Base-by-base conservation (phyloP, 2,113 vertebrate species). In the Cyanistes caeruleus region DNA sequence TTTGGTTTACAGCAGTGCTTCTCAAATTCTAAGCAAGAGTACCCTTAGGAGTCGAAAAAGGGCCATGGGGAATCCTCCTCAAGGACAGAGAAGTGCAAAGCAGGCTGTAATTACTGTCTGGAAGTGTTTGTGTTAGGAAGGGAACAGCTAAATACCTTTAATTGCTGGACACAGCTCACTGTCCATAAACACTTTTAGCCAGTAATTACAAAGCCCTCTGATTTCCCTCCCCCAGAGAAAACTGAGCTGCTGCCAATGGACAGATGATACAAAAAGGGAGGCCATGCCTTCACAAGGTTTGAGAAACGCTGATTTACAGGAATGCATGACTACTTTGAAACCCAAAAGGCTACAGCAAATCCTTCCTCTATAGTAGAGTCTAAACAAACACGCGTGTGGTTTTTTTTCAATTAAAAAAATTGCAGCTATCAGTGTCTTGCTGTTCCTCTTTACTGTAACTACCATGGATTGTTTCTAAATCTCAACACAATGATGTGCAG, bases 361-460 rank as follows among this genome's bases (percentile, higher is more conserved):
- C 81, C 84, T 85, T 87, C 80, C 63, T 92, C 62, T 89, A 64
- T 64, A 60, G 41, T 5, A 67, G 35, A 6, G 2, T 83, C 72
- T 62, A 81, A 87, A 94, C 33, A 81, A 75, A 87, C 56, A 33
- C 0, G 1, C 0, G 4, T 6, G 41, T 62, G 19, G 0, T 56
- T 80, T 80, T 76, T 92, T 74, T 89, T 77, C 80, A 70, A 94
- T 96, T 95, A 89, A 97, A 97, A 77, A 72, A 70, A 76, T 49
- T 93, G 90, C 93, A 95, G 85, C 81, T 87, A 91, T 94, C 69
- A 22, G 69, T 72, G 87, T 95, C 93, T 94, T 88, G 75, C 58
- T 89, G 49, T 94, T 96, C 68, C 70, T 95, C 87, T 82, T 93
- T 96, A 93, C 88, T 95, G 44, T 87, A 93, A 91, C 68, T 84